Conservation (phyloP, 2,888 invertebrate species). For the Drosophila paramelanica region DNA sequence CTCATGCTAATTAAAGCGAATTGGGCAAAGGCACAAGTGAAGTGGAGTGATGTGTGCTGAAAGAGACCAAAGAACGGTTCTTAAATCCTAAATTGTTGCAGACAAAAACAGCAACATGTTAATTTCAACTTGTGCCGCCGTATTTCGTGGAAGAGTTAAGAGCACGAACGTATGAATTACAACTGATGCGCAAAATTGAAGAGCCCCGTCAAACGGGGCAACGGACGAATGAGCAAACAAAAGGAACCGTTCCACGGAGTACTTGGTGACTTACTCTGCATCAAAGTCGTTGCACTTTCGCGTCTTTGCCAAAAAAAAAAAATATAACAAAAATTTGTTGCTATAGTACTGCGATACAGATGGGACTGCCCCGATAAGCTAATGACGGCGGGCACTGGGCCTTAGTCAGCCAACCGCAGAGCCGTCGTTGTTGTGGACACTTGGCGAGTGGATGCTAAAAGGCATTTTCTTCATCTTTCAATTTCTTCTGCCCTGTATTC, state of each 20-base stretch:
- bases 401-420: conserved; percentile 73
- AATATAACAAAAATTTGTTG: conserved; percentile 19
- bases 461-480: conserved; percentile 9
- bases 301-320: conserved; percentile 46
- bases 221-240: conserved; percentile 68
- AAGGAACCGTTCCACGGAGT: conserved; percentile 60
- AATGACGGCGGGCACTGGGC: conserved; percentile 50
- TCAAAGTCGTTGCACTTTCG: conserved; percentile 75
- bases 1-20: conserved; percentile 79
- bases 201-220: conserved; percentile 58
- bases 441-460: conserved; percentile 72
- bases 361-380: conserved; percentile 68
- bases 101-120: conserved; percentile 67
- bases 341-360: conserved; percentile 51
- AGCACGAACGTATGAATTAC: conserved; percentile 77
- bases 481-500: neutral
- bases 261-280: conserved; percentile 33
- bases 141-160: conserved; percentile 76
- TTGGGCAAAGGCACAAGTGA: conserved; percentile 70
- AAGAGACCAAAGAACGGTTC: conserved; percentile 71
- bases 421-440: conserved; percentile 42
- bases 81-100: conserved; percentile 72
- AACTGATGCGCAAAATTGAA: conserved; percentile 81
- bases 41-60: conserved; percentile 61
- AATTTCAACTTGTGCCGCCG: conserved; percentile 70